A percentile compares a stretch with the other conserved stretches of the same genome.
These are phyloP conservation scores for Cyprinodon variegatus DNA, from an alignment of 2,113 vertebrate species.

Conservation along the genomic window DNA sequence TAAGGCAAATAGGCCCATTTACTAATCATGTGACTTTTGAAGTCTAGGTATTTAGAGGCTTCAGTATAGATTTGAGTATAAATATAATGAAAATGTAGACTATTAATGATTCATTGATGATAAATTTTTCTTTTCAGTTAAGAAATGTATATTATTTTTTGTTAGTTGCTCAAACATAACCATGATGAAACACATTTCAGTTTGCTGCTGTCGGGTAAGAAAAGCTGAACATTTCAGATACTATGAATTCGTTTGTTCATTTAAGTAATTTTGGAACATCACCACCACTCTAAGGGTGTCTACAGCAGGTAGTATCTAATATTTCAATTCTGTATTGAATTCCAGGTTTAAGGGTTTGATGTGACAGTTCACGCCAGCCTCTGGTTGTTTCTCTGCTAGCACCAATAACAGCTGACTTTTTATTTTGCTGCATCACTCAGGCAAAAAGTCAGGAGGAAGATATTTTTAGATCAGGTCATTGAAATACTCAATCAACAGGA, in stretches of 20 bases:
- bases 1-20: too few relatives aligned
- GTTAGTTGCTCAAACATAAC: background rate
- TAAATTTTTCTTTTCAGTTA: background rate
- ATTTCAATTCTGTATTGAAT: slow-evolving; percentile 5
- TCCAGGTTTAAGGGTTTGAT: slow-evolving; percentile 18
- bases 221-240: background rate
- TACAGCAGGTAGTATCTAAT: slow-evolving; percentile 1
- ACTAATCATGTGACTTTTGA: background rate
- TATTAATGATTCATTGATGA: background rate
- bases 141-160: background rate
- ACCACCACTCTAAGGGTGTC: background rate
- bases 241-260: background rate
- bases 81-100: background rate
- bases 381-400: slow-evolving; percentile 52
- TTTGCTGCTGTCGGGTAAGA: background rate
- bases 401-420: slow-evolving; percentile 33
- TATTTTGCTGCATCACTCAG: slow-evolving; percentile 42
- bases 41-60: background rate
- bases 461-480: slow-evolving; percentile 9
- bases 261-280: background rate
- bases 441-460: background rate
- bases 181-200: background rate
- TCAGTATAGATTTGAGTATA: background rate
- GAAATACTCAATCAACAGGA: slow-evolving; percentile 30
- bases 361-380: slow-evolving; percentile 56